Base-by-base conservation (phyloP, 2,797 vertebrate species). In the Pogonophryne albipinna region DNA sequence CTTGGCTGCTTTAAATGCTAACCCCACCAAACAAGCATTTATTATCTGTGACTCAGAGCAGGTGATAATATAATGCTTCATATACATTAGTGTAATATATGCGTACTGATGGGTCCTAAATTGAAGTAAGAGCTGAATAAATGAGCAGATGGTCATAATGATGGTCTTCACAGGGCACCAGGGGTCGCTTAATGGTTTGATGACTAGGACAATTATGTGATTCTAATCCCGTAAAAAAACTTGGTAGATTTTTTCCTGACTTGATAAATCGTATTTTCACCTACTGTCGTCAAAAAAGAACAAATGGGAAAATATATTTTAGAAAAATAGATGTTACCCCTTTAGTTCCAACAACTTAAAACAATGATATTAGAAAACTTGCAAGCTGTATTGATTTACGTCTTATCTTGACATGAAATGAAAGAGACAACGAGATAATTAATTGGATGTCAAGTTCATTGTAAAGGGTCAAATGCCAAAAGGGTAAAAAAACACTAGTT, bases 31-130 rank as follows among this genome's bases (percentile, higher is more conserved):
- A 31, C 38, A 42, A 4, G 16, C 55, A 49, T 65, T 10, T 50
- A 47, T 62, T 49, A 63, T 51, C 56, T 20, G 38, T 46, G 55
- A 57, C 41, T 49, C 51, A 49, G 23, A 50, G 57, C 34, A 20
- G 46, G 27, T 66, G 61, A 80, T 51, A 19, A 49, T 66, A 49
- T 50, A 51, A 46, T 58, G 8, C 34, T 12, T 70, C 13, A 49
- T 38, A 52, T 38, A 38, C 34, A 38, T 38, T 9, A 17, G 71
- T 38, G 10, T 13, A 23, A 66, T 34, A 44, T 44, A 58, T 66
- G 51, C 62, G 34, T 55, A 51, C 20, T 63, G 64, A 76, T 49
- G 34, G 16, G 20, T 70, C 19, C 23, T 64, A 45, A 52, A 71
- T 68, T 51, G 34, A 67, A 17, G 47, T 27, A 38, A 27, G 46